phyloP scores from a whole-genome alignment of 1,140 invertebrate species.

The Leptinotarsa undecemlineata region DNA sequence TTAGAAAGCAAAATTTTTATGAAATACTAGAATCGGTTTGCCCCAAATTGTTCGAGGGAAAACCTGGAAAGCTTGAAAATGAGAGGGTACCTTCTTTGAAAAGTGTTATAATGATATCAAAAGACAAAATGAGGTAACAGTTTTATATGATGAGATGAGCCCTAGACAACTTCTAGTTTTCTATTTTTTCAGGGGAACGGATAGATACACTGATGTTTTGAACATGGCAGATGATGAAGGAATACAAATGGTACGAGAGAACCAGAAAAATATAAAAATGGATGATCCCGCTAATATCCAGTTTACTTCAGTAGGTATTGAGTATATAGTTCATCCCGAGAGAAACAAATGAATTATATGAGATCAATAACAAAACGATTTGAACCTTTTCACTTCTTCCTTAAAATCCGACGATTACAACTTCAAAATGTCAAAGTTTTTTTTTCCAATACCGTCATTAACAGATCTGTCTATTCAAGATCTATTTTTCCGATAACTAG shows the following conservation, averaged over 20 bases:
- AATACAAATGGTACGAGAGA: conserved; percentile 52
- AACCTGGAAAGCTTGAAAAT: conserved; percentile 53
- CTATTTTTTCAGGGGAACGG: conserved; percentile 62
- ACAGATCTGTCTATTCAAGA: too few species aligned
- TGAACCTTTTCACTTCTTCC: too few species aligned
- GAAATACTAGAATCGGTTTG: conserved; percentile 63
- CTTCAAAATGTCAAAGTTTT: too few species aligned
- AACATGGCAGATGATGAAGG: conserved; percentile 48
- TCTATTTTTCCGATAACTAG: too few species aligned
- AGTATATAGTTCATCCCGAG: too few species aligned
- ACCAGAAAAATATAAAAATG: conserved; percentile 62
- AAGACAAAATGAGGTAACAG: conserved; percentile 42
- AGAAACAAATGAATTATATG: too few species aligned
- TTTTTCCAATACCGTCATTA: too few species aligned
- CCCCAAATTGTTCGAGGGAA: conserved; percentile 57
- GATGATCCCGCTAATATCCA: conserved; percentile 78
- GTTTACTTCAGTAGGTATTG: conserved; percentile 79
- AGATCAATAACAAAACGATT: too few species aligned
- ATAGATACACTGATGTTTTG: conserved; percentile 64
- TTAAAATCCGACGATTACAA: too few species aligned
- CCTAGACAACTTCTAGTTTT: conserved; percentile 37
- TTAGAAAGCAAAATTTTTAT: conserved; percentile 75
- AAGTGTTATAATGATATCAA: conserved; percentile 41
- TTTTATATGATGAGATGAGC: neutral
- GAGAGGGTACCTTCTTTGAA: conserved; percentile 46